A percentile compares a stretch with the other conserved stretches of the same genome.
Evolutionary conservation across 1,140 invertebrate genomes (phyloP).

Genomic region (Campoletis sonorensis): DNA sequence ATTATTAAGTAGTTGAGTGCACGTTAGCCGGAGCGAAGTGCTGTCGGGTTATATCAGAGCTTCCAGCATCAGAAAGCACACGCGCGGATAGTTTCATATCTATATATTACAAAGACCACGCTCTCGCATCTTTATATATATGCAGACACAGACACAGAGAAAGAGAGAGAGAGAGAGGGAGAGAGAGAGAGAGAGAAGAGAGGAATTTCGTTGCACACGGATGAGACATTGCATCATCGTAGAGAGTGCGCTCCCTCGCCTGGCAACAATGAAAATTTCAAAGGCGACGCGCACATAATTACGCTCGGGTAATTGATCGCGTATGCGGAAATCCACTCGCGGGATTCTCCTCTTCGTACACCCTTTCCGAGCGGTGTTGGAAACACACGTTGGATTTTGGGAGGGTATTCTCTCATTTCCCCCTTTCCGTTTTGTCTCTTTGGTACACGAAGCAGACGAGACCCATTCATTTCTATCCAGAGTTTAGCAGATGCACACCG

Average conservation of each 20-base stretch:
- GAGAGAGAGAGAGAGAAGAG: conserved; percentile 18
- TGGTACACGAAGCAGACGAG: no score
- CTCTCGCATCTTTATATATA: neutral
- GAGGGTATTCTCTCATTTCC: no score
- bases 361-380: neutral
- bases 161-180: conserved; percentile 10
- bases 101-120: neutral
- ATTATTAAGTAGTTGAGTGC: conserved; percentile 72
- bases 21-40: conserved; percentile 64
- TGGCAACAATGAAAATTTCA: conserved; percentile 53
- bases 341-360: neutral
- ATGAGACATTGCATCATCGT: neutral
- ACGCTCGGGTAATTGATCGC: conserved; percentile 49
- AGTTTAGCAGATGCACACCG: no score
- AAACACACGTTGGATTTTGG: neutral
- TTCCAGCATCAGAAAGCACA: conserved; percentile 19
- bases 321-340: conserved; percentile 38
- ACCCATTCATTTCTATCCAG: no score
- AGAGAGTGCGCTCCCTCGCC: neutral
- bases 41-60: conserved; percentile 65
- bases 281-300: conserved; percentile 50
- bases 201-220: neutral
- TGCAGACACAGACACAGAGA: conserved; percentile 9
- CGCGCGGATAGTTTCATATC: neutral
- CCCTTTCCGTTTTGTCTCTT: no score